Base-by-base conservation (phyloP, 37 sponge, comb jelly and placozoan species). In the Ephydatia muelleri region DNA sequence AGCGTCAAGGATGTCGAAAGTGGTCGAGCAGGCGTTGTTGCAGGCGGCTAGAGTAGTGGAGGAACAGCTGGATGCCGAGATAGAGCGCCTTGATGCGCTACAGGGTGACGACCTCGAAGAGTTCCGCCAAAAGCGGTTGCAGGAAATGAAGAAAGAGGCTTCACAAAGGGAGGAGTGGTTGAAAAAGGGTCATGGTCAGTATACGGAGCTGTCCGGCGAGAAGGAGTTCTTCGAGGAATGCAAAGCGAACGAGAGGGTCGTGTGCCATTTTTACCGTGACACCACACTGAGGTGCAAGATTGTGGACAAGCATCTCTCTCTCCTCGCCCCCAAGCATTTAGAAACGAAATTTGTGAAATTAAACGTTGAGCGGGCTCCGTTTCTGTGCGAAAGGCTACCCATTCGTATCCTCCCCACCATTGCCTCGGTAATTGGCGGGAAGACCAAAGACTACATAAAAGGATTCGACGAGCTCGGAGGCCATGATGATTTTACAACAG, bases 391-490 rank as follows among this genome's bases (percentile, higher is more conserved):
- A 31, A 25, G 96, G 16, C 93, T 99, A 19, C 86, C 86, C 29
- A 91, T 99, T 34, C 85, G 88, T 28, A 85, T 99, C n/a, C 79
- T 99, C 22, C 99, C 99, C 0, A 96, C 99, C 37, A 96, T 99
- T 28, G 90, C 83, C 9, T 67, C 81, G 36, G 76, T 94, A 25
- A 80, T 97, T 31, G 91, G 97, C 30, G 86, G 84, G 30, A 88
- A 84, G 28, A 93, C 92, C 3, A 88, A 89, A 68, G 99, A 96
- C 81, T 91, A 85, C 35, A 93, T 99, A 34, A 92, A 85, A 79
- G 99, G 99, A 0, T 99, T 99, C 90, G 99, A 99, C 84, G 92
- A 93, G 14, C 82, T 99, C 31, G 99, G 99, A 0, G 94, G 94
- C 4, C 85, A 79, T 30, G 99, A 99, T 78, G 97, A 99, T 9